phyloP scores from a whole-genome alignment of 2,888 invertebrate species.

The Xylota sylvarum region DNA sequence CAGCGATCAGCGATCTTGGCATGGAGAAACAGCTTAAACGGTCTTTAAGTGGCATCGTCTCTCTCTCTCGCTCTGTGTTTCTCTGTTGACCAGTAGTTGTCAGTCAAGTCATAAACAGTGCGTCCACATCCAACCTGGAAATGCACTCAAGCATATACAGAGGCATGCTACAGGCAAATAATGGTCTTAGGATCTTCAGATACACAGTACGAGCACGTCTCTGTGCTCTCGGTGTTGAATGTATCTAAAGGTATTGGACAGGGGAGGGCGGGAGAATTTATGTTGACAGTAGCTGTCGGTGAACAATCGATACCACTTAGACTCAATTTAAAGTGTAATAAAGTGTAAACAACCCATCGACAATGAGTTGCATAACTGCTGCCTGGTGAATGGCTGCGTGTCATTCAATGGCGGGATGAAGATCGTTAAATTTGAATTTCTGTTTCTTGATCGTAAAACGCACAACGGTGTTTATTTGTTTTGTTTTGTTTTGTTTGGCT shows the following conservation, averaged over 20 bases:
- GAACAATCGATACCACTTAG: conserved; percentile 76
- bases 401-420: conserved; percentile 44
- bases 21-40: conserved; percentile 46
- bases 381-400: conserved; percentile 36
- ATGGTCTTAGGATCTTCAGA: conserved; percentile 41
- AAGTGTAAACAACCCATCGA: conserved; percentile 71
- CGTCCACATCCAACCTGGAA: conserved; percentile 64
- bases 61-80: too few relatives aligned
- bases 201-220: neutral
- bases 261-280: conserved; percentile 46
- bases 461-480: conserved; percentile 3
- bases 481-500: neutral
- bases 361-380: conserved; percentile 66
- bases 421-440: conserved; percentile 71
- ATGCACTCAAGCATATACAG: conserved; percentile 65
- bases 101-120: conserved; percentile 55
- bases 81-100: conserved; percentile 57
- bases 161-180: conserved; percentile 28
- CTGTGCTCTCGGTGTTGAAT: neutral
- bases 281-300: conserved; percentile 75
- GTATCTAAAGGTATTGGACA: conserved; percentile 1
- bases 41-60: conserved; percentile 47
- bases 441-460: conserved; percentile 55
- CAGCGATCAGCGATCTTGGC: conserved; percentile 33
- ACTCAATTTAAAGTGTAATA: conserved; percentile 72